Conservation (phyloP, 2,888 invertebrate species). For the Aproaerema taeniolella region DNA sequence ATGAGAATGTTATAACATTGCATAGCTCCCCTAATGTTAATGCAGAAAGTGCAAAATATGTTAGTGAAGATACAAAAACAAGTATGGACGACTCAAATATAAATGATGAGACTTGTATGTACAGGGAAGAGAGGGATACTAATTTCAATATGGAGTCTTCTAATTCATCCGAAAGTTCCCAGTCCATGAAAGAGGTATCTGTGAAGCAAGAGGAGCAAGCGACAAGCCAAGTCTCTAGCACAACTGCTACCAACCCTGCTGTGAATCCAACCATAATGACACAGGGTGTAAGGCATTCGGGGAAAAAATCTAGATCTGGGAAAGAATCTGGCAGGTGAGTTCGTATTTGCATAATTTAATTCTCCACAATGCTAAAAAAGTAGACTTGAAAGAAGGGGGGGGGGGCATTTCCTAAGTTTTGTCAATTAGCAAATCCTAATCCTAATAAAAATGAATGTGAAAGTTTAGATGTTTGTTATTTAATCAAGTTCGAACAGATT, state of each 20-base stretch:
- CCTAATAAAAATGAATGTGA: too few species aligned
- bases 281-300: slow-evolving; percentile 43
- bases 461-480: too few species aligned
- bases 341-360: slow-evolving; percentile 8
- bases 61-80: slow-evolving; percentile 67
- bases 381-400: too few species aligned
- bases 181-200: slow-evolving; percentile 60
- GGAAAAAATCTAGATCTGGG: slow-evolving; percentile 57
- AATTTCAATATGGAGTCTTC: slow-evolving; percentile 72
- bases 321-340: slow-evolving; percentile 63
- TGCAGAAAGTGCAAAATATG: slow-evolving; percentile 56
- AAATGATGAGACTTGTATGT: slow-evolving; percentile 68
- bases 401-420: not conserved
- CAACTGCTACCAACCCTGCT: slow-evolving; percentile 40
- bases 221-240: slow-evolving; percentile 48
- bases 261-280: slow-evolving; percentile 48
- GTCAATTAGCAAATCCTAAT: not conserved
- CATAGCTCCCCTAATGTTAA: slow-evolving; percentile 50
- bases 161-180: slow-evolving; percentile 69
- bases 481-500: too few species aligned
- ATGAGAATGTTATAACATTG: slow-evolving; percentile 55
- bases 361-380: too few species aligned
- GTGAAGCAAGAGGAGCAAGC: slow-evolving; percentile 55
- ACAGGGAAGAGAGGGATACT: slow-evolving; percentile 65
- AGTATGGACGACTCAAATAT: slow-evolving; percentile 66